Evolutionary conservation across 1,140 invertebrate species (phyloP).

Genomic region (Sarcophaga bullata): DNA sequence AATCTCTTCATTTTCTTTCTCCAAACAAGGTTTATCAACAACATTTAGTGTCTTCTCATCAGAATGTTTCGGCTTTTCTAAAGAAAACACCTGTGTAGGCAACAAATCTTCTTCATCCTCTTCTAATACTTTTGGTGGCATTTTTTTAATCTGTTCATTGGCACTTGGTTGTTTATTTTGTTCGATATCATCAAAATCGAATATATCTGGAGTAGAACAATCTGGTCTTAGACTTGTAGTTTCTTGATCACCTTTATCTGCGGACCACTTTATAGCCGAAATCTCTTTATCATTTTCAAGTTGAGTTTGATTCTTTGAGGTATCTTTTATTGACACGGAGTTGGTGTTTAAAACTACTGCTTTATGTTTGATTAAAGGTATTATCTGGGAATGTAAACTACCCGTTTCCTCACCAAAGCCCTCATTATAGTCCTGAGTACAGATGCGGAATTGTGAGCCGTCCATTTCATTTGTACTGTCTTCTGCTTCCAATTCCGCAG

Average conservation of each 20-base stretch:
- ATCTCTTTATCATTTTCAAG: constrained; percentile 30
- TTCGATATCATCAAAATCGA: constrained; percentile 35
- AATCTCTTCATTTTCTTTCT: not conserved
- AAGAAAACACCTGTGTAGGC: constrained; percentile 42
- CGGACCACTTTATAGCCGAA: constrained; percentile 13
- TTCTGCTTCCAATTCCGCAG: not conserved
- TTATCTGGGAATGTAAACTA: constrained; percentile 37
- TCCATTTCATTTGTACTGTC: not conserved
- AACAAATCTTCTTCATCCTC: constrained; percentile 41
- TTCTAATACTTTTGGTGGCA: not conserved
- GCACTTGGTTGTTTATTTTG: not conserved
- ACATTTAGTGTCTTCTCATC: not conserved
- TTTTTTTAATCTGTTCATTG: not conserved
- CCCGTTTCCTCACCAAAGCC: constrained; percentile 27
- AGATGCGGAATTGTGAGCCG: constrained; percentile 38
- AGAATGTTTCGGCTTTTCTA: not conserved
- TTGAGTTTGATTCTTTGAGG: not conserved
- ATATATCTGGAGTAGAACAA: constrained; percentile 43
- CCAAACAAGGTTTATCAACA: not conserved
- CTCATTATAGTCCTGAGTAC: constrained; percentile 44
- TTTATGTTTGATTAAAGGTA: constrained; percentile 40
- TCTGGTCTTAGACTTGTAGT: not conserved
- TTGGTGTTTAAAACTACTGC: constrained; percentile 11
- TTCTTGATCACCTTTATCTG: not conserved
- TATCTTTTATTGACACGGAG: not conserved